Evolutionary conservation across 2,113 vertebrate species (phyloP).

Genomic region (Periophthalmodon schlosseri): DNA sequence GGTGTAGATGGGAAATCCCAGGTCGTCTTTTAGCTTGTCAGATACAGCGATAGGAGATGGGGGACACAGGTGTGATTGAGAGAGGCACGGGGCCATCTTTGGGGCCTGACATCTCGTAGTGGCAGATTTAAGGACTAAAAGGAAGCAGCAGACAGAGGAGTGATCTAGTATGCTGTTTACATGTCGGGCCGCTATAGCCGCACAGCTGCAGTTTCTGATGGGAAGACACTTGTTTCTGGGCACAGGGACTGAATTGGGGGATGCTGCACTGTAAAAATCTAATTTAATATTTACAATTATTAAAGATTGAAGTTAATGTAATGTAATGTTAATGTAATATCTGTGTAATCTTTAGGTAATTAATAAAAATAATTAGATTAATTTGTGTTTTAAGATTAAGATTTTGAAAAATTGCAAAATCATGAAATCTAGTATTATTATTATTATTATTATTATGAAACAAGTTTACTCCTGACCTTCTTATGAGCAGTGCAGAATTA

Average conservation of each 20-base stretch:
- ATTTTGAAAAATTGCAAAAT: too few species aligned
- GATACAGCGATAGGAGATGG: slow-evolving; percentile 54
- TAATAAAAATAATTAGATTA: too few species aligned
- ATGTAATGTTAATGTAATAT: too few species aligned
- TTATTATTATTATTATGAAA: too few species aligned
- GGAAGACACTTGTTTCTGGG: neutral
- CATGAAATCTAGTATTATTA: too few species aligned
- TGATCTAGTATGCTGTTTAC: slow-evolving; percentile 33
- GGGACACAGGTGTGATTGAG: slow-evolving; percentile 71
- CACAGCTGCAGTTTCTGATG: slow-evolving; percentile 35
- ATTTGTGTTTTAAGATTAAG: too few species aligned
- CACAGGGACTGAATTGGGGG: neutral
- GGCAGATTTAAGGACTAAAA: slow-evolving; percentile 55
- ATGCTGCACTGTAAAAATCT: neutral
- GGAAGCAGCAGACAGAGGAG: slow-evolving; percentile 29
- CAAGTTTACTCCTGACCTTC: too few species aligned
- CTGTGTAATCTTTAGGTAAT: too few species aligned
- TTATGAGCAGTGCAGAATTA: too few species aligned
- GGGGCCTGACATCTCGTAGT: slow-evolving; percentile 57
- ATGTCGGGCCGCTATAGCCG: slow-evolving; percentile 16
- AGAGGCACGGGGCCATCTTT: slow-evolving; percentile 64
- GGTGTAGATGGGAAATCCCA: slow-evolving; percentile 65
- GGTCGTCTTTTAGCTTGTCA: slow-evolving; percentile 67
- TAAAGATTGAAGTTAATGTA: neutral
- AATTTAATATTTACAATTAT: neutral